A percentile compares a stretch with the other conserved stretches of the same genome.
These are phyloP conservation scores for Sterrhoptilus dennistouni DNA, from an alignment of 2,113 vertebrate genomes.

Conservation along the genomic window DNA sequence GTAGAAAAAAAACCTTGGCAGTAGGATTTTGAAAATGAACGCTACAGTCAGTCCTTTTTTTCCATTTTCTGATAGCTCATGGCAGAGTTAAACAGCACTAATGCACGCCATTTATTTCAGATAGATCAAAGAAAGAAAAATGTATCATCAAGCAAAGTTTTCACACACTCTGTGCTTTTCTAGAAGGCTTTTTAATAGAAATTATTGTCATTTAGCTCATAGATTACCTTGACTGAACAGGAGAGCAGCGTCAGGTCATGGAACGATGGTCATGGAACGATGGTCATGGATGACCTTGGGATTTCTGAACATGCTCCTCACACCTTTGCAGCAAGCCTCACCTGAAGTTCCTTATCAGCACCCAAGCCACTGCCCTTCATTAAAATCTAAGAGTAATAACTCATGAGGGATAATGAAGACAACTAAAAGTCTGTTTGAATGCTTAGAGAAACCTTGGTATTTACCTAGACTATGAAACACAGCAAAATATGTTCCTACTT, in stretches of 20 bases:
- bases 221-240: slow-evolving; percentile 42
- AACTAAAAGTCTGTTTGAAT: background rate
- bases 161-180: slow-evolving; percentile 6
- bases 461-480: background rate
- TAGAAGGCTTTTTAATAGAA: slow-evolving; percentile 58
- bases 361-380: background rate
- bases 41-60: slow-evolving; percentile 11
- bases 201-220: slow-evolving; percentile 34
- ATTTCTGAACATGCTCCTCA: background rate
- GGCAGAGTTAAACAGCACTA: slow-evolving; percentile 70
- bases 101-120: slow-evolving; percentile 66
- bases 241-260: slow-evolving; percentile 21
- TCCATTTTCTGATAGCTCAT: slow-evolving; percentile 36
- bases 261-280: background rate
- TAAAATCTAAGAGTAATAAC: background rate
- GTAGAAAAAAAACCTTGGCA: slow-evolving; percentile 53
- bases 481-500: background rate
- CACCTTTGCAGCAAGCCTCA: background rate
- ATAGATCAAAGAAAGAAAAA: slow-evolving; percentile 72
- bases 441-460: background rate
- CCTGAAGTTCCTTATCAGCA: background rate
- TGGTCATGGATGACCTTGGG: background rate
- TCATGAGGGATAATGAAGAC: background rate
- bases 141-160: slow-evolving; percentile 55
- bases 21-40: slow-evolving; percentile 63